Percentiles rank a stretch among this genome's conserved stretches.
Conservation (phyloP, 2,888 invertebrate genomes). For the Thelaira solivaga region DNA sequence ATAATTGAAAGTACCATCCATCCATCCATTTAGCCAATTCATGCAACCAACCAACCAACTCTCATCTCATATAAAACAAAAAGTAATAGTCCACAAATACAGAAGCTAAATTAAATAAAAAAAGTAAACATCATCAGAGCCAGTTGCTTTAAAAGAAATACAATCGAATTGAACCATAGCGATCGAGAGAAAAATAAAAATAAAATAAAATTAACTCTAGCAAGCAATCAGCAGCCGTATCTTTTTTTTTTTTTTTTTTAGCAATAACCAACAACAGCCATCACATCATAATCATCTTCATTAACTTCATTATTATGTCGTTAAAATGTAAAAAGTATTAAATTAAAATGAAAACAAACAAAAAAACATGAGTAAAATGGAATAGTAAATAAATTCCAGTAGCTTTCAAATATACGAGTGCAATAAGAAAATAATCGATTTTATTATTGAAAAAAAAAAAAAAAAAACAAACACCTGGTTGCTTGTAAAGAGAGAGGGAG, state of each 20-base stretch:
- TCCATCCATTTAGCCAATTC: conserved; percentile 9
- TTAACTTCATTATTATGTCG: conserved; percentile 22
- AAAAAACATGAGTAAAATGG: neutral
- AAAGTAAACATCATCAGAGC: neutral
- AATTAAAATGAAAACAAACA: conserved; percentile 16
- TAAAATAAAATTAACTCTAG: neutral
- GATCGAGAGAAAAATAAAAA: conserved; percentile 7
- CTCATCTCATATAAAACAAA: conserved; percentile 22
- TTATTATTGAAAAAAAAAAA: neutral
- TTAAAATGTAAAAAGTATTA: conserved; percentile 22
- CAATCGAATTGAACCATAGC: conserved; percentile 15
- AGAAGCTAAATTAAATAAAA: neutral
- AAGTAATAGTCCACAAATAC: conserved; percentile 36
- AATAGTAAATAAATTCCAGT: conserved; percentile 49
- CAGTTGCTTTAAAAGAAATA: conserved; percentile 12
- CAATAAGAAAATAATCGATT: neutral
- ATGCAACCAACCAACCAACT: conserved; percentile 28
- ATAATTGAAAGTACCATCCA: conserved; percentile 52
- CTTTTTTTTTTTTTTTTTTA: too few species aligned
- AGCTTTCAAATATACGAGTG: conserved; percentile 37
- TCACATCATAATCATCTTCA: conserved; percentile 6
- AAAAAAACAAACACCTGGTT: neutral
- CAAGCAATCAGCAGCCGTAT: conserved; percentile 22
- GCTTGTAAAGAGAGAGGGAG: too few species aligned
- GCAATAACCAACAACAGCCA: neutral